Conservation (phyloP, 2,113 vertebrate species). For the Ageneiosus marmoratus region DNA sequence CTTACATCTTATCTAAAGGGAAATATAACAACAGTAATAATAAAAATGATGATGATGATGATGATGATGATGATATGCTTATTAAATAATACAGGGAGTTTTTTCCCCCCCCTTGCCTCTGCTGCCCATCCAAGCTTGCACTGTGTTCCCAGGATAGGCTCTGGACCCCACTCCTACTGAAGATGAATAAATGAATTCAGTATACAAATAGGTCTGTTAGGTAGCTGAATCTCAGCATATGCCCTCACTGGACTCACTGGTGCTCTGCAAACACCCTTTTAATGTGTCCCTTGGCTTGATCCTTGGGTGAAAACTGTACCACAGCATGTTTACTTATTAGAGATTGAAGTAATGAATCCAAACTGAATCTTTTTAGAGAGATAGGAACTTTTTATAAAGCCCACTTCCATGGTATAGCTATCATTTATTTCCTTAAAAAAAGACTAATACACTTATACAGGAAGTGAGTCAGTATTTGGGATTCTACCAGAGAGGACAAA, state of each 20-base stretch:
- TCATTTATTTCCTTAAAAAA: background rate
- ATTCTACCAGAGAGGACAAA: background rate
- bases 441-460: background rate
- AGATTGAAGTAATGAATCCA: background rate
- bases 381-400: background rate
- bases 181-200: background rate
- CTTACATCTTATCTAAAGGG: background rate
- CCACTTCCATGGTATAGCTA: background rate
- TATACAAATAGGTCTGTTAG: background rate
- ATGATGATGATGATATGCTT: background rate
- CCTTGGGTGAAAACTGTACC: background rate
- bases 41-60: background rate
- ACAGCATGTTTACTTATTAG: background rate
- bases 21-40: background rate
- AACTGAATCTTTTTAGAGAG: background rate
- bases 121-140: background rate
- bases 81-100: no score
- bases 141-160: background rate
- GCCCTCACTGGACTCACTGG: background rate
- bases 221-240: background rate
- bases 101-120: no score
- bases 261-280: background rate
- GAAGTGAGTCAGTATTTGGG: slow-evolving; percentile 9
- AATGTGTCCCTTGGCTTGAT: background rate
- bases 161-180: background rate